phyloP scores from a whole-genome alignment of 2,113 vertebrate species.

The Struthio camelus region DNA sequence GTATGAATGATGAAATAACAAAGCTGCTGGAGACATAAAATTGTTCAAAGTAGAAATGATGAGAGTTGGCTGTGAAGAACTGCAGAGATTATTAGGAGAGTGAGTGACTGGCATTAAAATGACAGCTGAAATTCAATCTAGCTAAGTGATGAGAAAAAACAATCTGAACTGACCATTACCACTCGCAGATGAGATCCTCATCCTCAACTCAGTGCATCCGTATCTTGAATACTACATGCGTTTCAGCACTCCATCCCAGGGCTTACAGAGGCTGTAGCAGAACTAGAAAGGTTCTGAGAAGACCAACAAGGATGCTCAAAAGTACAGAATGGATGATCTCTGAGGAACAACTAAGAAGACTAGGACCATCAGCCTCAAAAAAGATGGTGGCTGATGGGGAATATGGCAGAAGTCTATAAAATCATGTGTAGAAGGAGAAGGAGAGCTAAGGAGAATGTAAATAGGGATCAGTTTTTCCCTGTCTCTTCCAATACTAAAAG shows the following conservation, averaged over 20 bases:
- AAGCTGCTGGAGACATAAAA: constrained; percentile 1
- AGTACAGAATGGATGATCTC: background rate
- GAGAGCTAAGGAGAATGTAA: background rate
- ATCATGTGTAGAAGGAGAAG: no score
- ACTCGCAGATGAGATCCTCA: background rate
- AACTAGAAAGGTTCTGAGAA: background rate
- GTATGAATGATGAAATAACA: constrained; percentile 26
- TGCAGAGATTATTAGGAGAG: background rate
- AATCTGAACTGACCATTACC: background rate
- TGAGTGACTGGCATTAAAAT: constrained; percentile 2
- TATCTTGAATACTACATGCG: background rate
- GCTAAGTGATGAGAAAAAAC: background rate
- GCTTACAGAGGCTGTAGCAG: background rate
- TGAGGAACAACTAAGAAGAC: background rate
- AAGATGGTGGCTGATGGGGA: background rate
- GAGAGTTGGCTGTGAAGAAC: background rate
- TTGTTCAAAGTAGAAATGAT: background rate
- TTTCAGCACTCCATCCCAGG: background rate
- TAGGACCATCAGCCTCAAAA: background rate
- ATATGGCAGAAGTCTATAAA: background rate
- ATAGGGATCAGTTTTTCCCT: background rate
- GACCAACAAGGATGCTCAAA: background rate
- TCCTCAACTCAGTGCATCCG: background rate
- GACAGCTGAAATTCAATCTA: background rate
- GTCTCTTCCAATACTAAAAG: background rate